These are phyloP conservation scores for Menidia menidia DNA, from an alignment of 2,797 vertebrate genomes.

Conservation along the genomic window DNA sequence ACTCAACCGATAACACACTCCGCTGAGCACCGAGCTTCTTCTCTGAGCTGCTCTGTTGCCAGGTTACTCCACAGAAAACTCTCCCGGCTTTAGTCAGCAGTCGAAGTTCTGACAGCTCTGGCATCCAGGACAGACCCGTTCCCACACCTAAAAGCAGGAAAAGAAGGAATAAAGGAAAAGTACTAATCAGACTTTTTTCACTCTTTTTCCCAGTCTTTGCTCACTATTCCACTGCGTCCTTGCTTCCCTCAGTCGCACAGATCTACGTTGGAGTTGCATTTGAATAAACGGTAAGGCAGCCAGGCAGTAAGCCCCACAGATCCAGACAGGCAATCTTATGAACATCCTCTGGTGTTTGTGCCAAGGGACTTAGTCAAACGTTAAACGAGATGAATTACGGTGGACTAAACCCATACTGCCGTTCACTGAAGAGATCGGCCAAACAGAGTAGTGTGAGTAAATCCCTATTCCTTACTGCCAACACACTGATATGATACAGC, in stretches of 20 bases:
- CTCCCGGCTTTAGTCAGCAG: too few species aligned
- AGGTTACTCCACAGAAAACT: too few species aligned
- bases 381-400: slow-evolving; percentile 45
- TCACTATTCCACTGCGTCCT: neutral
- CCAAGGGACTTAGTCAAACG: slow-evolving; percentile 43
- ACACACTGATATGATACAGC: slow-evolving; percentile 21
- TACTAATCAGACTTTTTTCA: too few species aligned
- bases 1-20: too few species aligned
- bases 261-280: slow-evolving; percentile 13
- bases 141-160: too few species aligned
- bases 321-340: slow-evolving; percentile 23
- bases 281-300: slow-evolving; percentile 15
- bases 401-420: slow-evolving; percentile 27
- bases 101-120: too few species aligned
- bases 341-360: slow-evolving; percentile 31
- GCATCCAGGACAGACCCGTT: too few species aligned
- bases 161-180: too few species aligned
- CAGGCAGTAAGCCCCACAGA: slow-evolving; percentile 16
- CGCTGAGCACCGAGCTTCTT: too few species aligned
- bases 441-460: slow-evolving; percentile 38
- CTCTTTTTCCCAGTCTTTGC: too few species aligned
- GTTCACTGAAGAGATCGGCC: slow-evolving; percentile 16
- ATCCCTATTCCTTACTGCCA: slow-evolving; percentile 22
- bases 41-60: too few species aligned
- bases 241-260: slow-evolving; percentile 8